phyloP scores from a whole-genome alignment of 2,888 invertebrate genomes.

The Acrobasis repandana region DNA sequence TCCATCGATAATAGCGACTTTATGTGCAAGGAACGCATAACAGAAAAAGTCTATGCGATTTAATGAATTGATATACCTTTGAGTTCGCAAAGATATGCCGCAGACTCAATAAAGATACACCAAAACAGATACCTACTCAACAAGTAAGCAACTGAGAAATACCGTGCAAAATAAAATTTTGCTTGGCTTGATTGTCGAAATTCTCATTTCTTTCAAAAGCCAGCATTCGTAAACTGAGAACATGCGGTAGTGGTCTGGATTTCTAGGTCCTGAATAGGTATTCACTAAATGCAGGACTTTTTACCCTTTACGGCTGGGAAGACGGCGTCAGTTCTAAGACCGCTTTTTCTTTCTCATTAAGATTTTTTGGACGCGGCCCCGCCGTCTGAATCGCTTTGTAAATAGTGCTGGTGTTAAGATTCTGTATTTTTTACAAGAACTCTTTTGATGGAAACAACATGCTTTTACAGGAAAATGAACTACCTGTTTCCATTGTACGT shows the following conservation, averaged over 20 bases:
- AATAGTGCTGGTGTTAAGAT: slow-evolving; percentile 15
- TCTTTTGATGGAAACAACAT: neutral
- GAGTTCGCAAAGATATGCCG: too few relatives aligned
- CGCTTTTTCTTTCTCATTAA: slow-evolving; percentile 60
- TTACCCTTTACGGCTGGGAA: slow-evolving; percentile 74
- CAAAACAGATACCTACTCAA: slow-evolving; percentile 1
- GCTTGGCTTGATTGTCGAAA: slow-evolving; percentile 69
- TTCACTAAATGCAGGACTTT: slow-evolving; percentile 77
- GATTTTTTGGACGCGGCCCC: slow-evolving; percentile 44
- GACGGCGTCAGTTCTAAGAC: slow-evolving; percentile 73
- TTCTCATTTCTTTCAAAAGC: slow-evolving; percentile 67
- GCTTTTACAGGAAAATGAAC: neutral
- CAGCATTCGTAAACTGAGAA: slow-evolving; percentile 71
- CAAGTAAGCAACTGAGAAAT: slow-evolving; percentile 11
- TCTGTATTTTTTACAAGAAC: neutral
- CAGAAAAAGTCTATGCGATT: too few relatives aligned
- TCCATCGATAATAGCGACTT: too few relatives aligned
- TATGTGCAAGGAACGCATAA: too few relatives aligned
- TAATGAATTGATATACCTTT: too few relatives aligned
- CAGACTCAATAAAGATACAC: neutral
- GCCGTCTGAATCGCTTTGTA: slow-evolving; percentile 22
- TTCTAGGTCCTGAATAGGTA: slow-evolving; percentile 72
- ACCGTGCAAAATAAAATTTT: slow-evolving; percentile 46
- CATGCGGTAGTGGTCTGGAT: slow-evolving; percentile 66
- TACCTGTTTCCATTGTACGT: neutral